A percentile compares a stretch with the other conserved stretches of the same genome.
phyloP scores from a whole-genome alignment of 2,888 invertebrate genomes.

The Morpho achilles region DNA sequence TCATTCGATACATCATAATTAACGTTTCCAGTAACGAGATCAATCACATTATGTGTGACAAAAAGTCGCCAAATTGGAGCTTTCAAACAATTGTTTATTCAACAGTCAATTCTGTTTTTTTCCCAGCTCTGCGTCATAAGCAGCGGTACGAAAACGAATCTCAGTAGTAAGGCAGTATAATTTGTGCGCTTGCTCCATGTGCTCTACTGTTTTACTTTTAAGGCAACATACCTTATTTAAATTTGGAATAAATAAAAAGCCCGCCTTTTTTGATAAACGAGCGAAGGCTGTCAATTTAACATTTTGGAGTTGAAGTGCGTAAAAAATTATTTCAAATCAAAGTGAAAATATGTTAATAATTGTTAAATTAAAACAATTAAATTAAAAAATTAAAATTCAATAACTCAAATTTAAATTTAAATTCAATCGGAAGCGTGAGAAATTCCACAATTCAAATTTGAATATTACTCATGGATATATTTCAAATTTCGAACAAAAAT shows the following conservation, averaged over 20 bases:
- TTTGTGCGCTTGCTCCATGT: slow-evolving; percentile 64
- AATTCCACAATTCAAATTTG: neutral
- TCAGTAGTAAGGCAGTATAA: slow-evolving; percentile 62
- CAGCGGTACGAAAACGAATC: slow-evolving; percentile 67
- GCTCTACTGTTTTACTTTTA: slow-evolving; percentile 43
- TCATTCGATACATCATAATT: slow-evolving; percentile 25
- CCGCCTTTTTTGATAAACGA: neutral
- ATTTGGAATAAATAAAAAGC: slow-evolving; percentile 4
- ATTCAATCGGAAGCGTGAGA: too few species aligned
- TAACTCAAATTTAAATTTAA: neutral
- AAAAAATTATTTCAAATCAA: neutral
- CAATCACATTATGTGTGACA: slow-evolving; percentile 14
- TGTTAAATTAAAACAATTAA: too few species aligned
- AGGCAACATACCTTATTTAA: neutral
- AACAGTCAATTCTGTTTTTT: slow-evolving; percentile 52
- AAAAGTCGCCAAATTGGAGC: slow-evolving; percentile 22
- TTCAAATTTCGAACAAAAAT: too few species aligned
- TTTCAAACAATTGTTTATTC: slow-evolving; percentile 21
- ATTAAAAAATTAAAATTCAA: too few species aligned
- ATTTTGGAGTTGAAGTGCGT: neutral
- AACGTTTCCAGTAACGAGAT: slow-evolving; percentile 21
- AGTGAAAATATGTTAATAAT: too few species aligned
- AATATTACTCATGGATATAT: neutral
- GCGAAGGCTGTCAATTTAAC: neutral
- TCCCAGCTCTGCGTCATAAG: slow-evolving; percentile 44